Evolutionary conservation across 2,797 vertebrate species (phyloP), one percentile per base, ranked within the genome.

Genomic region (Micrastur ruficollis): DNA sequence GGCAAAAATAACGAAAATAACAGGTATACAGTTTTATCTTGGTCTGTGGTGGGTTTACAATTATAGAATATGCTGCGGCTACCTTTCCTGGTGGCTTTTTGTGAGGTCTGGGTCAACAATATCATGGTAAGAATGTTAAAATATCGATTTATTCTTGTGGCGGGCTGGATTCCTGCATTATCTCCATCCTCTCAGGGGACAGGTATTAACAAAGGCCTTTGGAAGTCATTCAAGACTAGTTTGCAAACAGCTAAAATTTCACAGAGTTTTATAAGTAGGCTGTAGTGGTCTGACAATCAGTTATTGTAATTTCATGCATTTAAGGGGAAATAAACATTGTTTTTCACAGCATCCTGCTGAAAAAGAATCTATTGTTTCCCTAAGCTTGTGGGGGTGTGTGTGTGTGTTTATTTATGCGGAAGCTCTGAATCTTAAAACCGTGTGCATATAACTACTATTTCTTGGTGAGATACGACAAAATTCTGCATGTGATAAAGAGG

Each of bases 291-390:
- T 96, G 92, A 94, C 86, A 94, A 89, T 97, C 93, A 86, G 81
- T 97, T 94, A 96, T 91, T 97, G 91, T 91, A 25, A 96, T 95
- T 97, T 97, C 94, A 95, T 5, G 2, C 49, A 78, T 95, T 92
- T 93, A 83, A 87, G 53, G 32, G 72, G 70, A 95, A 89, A 83
- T 93, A 94, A 95, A 89, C 74, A 42, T 95, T 79, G 76, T 70
- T 97, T 96, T 92, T 86, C 32, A 22, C 61, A 88, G 79, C 86
- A 95, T 94, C 85, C 88, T 97, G 83, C 88, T 97, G 92, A 86
- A 98, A 96, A 94, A 12, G 14, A 87, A 85, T 91, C 92, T 85
- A 17, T 97, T 97, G 82, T 80, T 96, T 97, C 86, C 61, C 78
- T 56, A 74, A 81, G 82, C 78, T 86, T 79, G 88, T 93, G 74